These are phyloP conservation scores for Mesorhabditis spiculigera DNA, from an alignment of 2,888 invertebrate genomes.

Conservation along the genomic window DNA sequence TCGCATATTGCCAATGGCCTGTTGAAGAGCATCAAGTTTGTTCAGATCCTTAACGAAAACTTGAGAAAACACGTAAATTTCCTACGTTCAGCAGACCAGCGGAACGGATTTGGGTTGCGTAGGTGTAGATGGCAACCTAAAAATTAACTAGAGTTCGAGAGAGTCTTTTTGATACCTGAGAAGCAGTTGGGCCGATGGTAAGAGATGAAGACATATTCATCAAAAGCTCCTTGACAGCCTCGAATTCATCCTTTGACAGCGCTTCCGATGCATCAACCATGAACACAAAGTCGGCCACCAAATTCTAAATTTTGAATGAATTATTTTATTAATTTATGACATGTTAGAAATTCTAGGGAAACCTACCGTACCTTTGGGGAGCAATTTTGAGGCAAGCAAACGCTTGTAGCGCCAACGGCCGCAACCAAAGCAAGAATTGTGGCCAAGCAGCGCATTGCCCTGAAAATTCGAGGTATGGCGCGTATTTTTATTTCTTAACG, in stretches of 20 bases:
- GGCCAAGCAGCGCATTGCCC: not conserved
- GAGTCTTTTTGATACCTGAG: not conserved
- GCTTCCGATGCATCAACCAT: conserved; percentile 21
- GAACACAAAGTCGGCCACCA: conserved; percentile 23
- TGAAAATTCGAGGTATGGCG: not conserved
- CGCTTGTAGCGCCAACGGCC: not conserved
- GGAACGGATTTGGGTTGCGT: not conserved
- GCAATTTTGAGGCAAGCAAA: not conserved
- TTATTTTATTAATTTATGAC: not conserved
- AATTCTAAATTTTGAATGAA: conserved; percentile 17
- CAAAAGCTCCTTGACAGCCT: not conserved
- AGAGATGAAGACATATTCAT: not conserved
- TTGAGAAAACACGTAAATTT: no score
- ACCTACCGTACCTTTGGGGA: not conserved
- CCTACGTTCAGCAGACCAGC: not conserved
- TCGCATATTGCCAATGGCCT: not conserved
- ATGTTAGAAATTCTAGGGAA: no score
- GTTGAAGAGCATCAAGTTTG: not conserved
- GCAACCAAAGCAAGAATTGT: not conserved
- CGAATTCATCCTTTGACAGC: not conserved
- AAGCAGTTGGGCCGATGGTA: not conserved
- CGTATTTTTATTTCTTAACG: not conserved
- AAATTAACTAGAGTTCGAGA: not conserved
- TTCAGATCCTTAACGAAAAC: not conserved
- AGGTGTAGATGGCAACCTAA: not conserved